Evolutionary conservation across 2,888 invertebrate species (phyloP).

Genomic region (Polydrusus pterygomalis): DNA sequence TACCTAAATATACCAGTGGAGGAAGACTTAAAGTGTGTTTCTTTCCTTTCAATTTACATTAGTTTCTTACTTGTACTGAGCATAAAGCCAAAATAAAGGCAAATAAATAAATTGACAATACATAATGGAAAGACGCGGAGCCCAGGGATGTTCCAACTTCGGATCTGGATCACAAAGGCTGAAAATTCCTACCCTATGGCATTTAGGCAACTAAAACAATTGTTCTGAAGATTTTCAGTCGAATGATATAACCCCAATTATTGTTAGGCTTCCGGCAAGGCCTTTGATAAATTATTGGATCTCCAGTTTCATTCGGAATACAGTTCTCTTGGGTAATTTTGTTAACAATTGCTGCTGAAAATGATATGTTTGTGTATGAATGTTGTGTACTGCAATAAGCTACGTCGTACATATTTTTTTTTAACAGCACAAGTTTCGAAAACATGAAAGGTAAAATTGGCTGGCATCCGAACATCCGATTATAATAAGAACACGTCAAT

Average conservation of each 20-base stretch:
- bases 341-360: neutral
- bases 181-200: constrained; percentile 44
- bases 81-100: neutral
- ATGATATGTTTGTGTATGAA: no score
- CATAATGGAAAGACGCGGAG: constrained; percentile 20
- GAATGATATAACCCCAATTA: constrained; percentile 60
- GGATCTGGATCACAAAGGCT: constrained; percentile 45
- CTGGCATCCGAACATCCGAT: no score
- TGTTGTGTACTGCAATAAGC: no score
- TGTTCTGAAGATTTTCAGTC: constrained; percentile 43
- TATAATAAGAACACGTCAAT: no score
- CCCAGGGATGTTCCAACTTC: constrained; percentile 20
- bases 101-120: constrained; percentile 15
- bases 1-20: no score
- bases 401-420: no score
- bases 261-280: constrained; percentile 55
- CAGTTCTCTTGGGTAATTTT: constrained; percentile 4
- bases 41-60: no score
- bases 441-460: no score
- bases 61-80: neutral
- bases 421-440: no score
- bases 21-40: no score
- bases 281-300: constrained; percentile 59
- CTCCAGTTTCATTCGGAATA: constrained; percentile 10
- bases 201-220: constrained; percentile 43